phyloP scores from a whole-genome alignment of 2,113 vertebrate species.

The Myotis yumanensis region DNA sequence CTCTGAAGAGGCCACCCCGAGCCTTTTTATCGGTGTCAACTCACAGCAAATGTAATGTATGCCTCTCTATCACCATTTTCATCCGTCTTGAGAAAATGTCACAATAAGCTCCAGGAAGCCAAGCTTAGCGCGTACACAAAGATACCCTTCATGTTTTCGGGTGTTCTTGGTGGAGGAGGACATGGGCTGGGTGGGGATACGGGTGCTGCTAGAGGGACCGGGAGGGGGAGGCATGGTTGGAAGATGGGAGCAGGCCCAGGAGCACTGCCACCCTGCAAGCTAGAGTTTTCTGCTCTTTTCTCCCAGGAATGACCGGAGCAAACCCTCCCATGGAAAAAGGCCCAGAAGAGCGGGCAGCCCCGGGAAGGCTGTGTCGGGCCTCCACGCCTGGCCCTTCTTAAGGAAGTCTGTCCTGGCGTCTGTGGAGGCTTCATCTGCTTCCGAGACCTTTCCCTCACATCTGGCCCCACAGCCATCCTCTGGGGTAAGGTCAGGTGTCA shows the following conservation, averaged over 20 bases:
- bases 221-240: not conserved
- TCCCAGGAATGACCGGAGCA: not conserved
- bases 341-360: not conserved
- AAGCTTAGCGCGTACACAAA: not conserved
- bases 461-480: not conserved
- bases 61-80: not conserved
- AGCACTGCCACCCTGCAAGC: not conserved
- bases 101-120: conserved; percentile 29
- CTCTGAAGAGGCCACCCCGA: conserved; percentile 49
- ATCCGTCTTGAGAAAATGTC: conserved; percentile 21
- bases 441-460: not conserved
- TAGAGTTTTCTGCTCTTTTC: not conserved
- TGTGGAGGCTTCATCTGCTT: not conserved
- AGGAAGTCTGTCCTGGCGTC: not conserved
- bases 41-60: conserved; percentile 33
- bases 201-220: not conserved
- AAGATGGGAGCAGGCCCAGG: not conserved
- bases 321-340: too few relatives aligned
- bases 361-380: not conserved
- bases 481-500: not conserved
- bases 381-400: not conserved
- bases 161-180: not conserved
- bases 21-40: conserved; percentile 62
- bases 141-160: not conserved
- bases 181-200: fast-evolving